Base-by-base conservation (phyloP, 2,113 vertebrate species). In the Lepus timidus region DNA sequence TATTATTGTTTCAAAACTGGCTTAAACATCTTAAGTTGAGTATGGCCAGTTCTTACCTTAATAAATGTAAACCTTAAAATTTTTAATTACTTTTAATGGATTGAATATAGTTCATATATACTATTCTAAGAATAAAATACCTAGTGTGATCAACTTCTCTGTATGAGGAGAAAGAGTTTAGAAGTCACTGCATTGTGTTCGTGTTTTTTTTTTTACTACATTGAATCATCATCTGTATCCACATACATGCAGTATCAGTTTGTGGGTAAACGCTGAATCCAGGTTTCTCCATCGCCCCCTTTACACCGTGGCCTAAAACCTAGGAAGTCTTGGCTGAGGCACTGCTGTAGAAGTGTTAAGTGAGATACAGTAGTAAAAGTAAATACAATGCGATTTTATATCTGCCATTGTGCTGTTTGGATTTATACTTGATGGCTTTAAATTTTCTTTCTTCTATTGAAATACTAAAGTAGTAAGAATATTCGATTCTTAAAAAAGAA, bases 331-430 rank as follows among this genome's bases (percentile, higher is more conserved):
- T 6, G 31, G 8, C 27, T 17, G 51, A 51, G 20, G 12, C 29
- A 16, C 44, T 44, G 74, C 31, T 51, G 14, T 39, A 13, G 55
- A 58, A 16, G 55, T 10, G 10, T 29, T 31, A 0, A 6, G 29
- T 29, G 65, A 65, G 4, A 4, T 1, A 7, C 2, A 13, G 61
- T 13, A 13, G 3, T 29, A 2, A 31, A 9, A 6, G 7, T 23
- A 14, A 19, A 1, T 11, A 6, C 33, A 27, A 22, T 4, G 0
- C 3, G 1, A 9, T 1, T 25, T 3, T 6, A 6, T 4, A 1
- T 39, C 31, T 64, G 36, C 58, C 14, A 0, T 39, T 52, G 17
- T 1, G 13, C 64, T 22, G 6, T 31, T 62, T 49, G 1, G n/a
- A 27, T 36, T 23, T 25, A 19, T 58, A 16, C 13, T 14, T 10